Evolutionary conservation across 2,797 vertebrate genomes (phyloP).

Genomic region (Arnoldichthys spilopterus): DNA sequence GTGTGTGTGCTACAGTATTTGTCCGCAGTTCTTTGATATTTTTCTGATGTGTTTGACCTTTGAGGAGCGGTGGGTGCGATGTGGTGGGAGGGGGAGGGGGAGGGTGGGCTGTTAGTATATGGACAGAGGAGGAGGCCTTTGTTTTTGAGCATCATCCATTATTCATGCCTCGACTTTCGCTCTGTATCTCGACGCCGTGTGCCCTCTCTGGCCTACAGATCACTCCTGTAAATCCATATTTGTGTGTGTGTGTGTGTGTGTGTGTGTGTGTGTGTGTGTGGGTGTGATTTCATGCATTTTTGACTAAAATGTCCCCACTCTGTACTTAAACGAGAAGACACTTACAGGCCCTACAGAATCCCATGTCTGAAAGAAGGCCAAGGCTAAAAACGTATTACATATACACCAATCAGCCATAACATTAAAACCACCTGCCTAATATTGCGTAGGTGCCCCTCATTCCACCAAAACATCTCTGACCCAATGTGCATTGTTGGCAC

Average conservation of each 20-base stretch:
- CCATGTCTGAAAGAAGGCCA: too few relatives aligned
- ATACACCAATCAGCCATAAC: too few relatives aligned
- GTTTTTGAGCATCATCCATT: slow-evolving; percentile 42
- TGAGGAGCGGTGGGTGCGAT: slow-evolving; percentile 1
- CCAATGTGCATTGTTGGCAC: too few relatives aligned
- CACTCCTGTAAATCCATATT: background rate
- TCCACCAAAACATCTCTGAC: too few relatives aligned
- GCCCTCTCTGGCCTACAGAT: background rate
- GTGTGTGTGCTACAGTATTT: background rate
- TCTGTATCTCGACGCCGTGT: background rate
- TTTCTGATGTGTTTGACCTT: slow-evolving; percentile 42
- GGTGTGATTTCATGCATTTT: too few relatives aligned
- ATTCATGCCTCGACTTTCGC: slow-evolving; percentile 36
- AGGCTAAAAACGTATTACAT: too few relatives aligned
- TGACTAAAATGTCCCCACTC: too few relatives aligned
- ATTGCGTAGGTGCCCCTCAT: too few relatives aligned
- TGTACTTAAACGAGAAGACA: too few relatives aligned
- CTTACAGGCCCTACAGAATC: too few relatives aligned
- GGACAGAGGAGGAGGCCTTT: slow-evolving; percentile 19
- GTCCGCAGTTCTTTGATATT: slow-evolving; percentile 31
- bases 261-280: background rate
- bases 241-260: background rate
- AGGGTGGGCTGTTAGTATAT: slow-evolving; percentile 30
- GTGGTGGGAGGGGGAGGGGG: too few relatives aligned
- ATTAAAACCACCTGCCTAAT: too few relatives aligned